These are phyloP conservation scores for Nasonia vitripennis DNA, from an alignment of 1,140 invertebrate genomes.

Conservation along the genomic window DNA sequence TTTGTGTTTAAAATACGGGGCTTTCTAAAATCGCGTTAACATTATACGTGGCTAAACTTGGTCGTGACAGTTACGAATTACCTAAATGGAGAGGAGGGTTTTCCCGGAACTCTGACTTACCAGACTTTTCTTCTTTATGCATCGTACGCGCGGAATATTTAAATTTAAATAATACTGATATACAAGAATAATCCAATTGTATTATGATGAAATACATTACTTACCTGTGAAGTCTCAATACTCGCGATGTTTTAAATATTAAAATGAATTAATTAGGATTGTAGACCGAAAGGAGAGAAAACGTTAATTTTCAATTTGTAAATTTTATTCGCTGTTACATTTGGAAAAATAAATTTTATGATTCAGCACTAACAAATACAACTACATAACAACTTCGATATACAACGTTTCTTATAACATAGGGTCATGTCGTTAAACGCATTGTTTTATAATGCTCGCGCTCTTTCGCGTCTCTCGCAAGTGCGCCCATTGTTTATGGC, in stretches of 20 bases:
- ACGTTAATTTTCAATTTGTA: neutral
- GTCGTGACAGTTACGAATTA: neutral
- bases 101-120: too few relatives aligned
- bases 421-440: constrained; percentile 19
- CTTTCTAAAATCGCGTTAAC: constrained; percentile 2
- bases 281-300: too few relatives aligned
- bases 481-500: constrained; percentile 24
- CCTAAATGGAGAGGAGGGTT: neutral
- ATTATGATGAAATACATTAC: too few relatives aligned
- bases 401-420: neutral
- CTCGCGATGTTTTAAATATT: too few relatives aligned
- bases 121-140: neutral
- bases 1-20: neutral
- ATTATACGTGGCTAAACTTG: neutral
- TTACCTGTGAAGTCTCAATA: too few relatives aligned
- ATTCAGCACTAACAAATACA: constrained; percentile 18
- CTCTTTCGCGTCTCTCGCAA: neutral
- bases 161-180: neutral
- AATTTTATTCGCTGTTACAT: constrained; percentile 39
- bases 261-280: too few relatives aligned
- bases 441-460: constrained; percentile 25
- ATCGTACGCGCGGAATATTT: neutral
- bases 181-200: too few relatives aligned
- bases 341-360: constrained; percentile 17
- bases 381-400: constrained; percentile 40